Base-by-base conservation (phyloP, 2,113 vertebrate species). In the Osmerus eperlanus region DNA sequence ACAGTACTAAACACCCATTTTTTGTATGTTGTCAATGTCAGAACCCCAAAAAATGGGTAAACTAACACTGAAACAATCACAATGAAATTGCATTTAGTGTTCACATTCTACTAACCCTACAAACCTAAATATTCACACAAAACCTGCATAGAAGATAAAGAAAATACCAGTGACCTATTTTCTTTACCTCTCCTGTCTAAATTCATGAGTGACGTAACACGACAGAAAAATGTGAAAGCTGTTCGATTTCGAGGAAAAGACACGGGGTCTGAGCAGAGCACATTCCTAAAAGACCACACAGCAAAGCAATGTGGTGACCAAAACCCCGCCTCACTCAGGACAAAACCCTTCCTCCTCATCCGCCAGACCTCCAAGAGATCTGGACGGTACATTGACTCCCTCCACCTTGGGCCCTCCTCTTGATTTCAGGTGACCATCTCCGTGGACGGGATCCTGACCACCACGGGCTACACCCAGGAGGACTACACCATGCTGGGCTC, bases 401-500 rank as follows among this genome's bases (percentile, higher is more conserved):
- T 79, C 81, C 85, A 91, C 79, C 86, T 74, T 68, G 7, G 90
- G 84, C 23, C 84, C 82, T 87, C 76, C 66, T 74, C 77, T 64
- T 90, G 28, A 15, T 85, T 86, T 85, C 23, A 99, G 97, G 97
- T 99, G 77, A 99, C 97, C 32, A 99, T 99, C 85, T 99, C 97
- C 21, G 97, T 99, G 89, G 97, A 99, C 73, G 97, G 97, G 73
- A 98, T 99, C 83, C 94, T 99, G 61, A 99, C 97, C 63, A 99
- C 97, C 4, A 99, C 97, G 0, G 97, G 97, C 59, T 99, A 99
- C 89, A 99, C 97, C 1, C 97, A 99, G 78, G 97, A 99, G 70
- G 97, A 99, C 90, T 99, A 99, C 89, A 99, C 97, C 84, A 99
- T 99, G 97, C 87, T 99, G 82, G 97, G 97, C 36, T 99, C 97